phyloP scores from a whole-genome alignment of 2,113 vertebrate species.

The Brachionichthys hirsutus region DNA sequence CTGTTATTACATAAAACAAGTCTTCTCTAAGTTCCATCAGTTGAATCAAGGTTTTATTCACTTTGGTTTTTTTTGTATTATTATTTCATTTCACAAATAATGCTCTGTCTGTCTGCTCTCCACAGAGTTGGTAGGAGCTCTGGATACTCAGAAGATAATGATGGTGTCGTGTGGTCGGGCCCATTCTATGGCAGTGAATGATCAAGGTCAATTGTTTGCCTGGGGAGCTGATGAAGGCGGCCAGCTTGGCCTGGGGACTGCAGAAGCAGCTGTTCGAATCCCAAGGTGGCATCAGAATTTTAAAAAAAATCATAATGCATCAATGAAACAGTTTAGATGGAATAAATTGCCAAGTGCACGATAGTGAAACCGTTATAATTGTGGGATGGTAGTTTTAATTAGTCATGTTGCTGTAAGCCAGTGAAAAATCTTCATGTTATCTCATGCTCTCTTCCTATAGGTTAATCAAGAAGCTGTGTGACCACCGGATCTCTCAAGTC shows the following conservation, averaged over 20 bases:
- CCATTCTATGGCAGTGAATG: slow-evolving; percentile 88
- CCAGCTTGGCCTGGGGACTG: slow-evolving; percentile 87
- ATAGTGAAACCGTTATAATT: too few relatives aligned
- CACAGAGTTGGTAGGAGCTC: slow-evolving; percentile 85
- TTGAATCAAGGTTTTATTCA: too few relatives aligned
- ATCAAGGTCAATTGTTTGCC: slow-evolving; percentile 91
- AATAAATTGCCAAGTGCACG: too few relatives aligned
- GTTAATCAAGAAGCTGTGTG: slow-evolving; percentile 91
- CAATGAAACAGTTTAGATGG: too few relatives aligned
- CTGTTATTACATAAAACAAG: too few relatives aligned
- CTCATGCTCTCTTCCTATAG: slow-evolving; percentile 65
- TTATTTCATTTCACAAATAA: too few relatives aligned
- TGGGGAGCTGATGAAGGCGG: slow-evolving; percentile 91
- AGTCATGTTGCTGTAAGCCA: not conserved
- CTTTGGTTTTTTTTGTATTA: too few relatives aligned
- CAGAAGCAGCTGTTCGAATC: slow-evolving; percentile 82
- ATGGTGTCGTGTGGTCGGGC: slow-evolving; percentile 87
- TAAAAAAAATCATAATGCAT: not conserved
- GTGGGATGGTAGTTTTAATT: not conserved
- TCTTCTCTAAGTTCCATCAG: too few relatives aligned
- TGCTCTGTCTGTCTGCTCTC: slow-evolving; percentile 9
- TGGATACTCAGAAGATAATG: slow-evolving; percentile 89
- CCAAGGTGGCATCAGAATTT: slow-evolving; percentile 81
- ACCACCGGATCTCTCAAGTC: slow-evolving; percentile 91
- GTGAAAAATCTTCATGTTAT: not conserved